phyloP scores from a whole-genome alignment of 2,113 vertebrate species.

The Tragelaphus scriptus region DNA sequence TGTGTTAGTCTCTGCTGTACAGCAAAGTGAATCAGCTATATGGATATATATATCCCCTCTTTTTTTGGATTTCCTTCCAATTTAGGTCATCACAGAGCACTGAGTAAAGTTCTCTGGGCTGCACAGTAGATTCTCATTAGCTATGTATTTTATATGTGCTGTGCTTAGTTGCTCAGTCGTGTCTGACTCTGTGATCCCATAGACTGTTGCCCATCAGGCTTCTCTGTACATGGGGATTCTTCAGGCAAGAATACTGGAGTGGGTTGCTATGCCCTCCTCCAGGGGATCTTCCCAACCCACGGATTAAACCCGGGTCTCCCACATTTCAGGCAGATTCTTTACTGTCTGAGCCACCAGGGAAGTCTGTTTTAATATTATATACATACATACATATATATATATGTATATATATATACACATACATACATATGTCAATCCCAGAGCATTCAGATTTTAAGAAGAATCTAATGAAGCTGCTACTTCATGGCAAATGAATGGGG shows the following conservation, averaged over 20 bases:
- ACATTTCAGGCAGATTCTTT: neutral
- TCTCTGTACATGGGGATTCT: neutral
- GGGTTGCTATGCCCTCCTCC: neutral
- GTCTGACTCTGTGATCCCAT: neutral
- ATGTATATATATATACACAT: too few species aligned
- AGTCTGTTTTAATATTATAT: neutral
- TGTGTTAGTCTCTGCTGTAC: neutral
- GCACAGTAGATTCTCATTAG: neutral
- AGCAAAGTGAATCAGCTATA: neutral
- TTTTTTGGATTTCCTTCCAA: neutral
- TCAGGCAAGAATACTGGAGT: neutral
- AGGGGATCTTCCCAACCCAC: neutral
- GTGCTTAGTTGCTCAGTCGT: fast-evolving
- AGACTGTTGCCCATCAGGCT: neutral
- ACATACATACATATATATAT: too few species aligned
- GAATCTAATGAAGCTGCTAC: neutral
- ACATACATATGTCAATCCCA: neutral
- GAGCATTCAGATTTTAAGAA: neutral
- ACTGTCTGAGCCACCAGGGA: neutral
- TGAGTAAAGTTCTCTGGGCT: neutral
- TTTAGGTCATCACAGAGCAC: neutral
- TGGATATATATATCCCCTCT: neutral
- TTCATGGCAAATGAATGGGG: neutral
- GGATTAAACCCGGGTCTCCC: neutral
- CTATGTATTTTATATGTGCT: neutral